Conservation (phyloP, 2,797 vertebrate genomes). For the Tolypeutes matacus region DNA sequence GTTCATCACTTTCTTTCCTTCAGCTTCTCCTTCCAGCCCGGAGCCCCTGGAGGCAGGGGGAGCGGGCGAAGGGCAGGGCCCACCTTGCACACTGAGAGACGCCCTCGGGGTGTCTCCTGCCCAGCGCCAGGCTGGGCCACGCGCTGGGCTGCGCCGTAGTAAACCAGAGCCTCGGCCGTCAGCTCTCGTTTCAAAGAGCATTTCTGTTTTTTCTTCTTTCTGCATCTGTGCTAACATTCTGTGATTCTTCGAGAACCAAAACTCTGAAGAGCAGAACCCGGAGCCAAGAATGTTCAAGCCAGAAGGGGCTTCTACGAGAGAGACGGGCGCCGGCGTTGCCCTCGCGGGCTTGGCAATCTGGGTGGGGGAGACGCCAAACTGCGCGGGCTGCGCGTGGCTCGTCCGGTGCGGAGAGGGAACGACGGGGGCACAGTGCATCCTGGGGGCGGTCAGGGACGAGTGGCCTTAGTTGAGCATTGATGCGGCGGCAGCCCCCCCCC, state of each 20-base stretch:
- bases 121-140: too few relatives aligned
- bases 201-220: conserved; percentile 40
- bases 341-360: not conserved
- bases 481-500: not conserved
- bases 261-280: conserved; percentile 67
- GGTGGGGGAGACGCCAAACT: too few relatives aligned
- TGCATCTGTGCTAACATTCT: conserved; percentile 78
- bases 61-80: not conserved
- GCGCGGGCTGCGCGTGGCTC: too few relatives aligned
- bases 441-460: accelerated
- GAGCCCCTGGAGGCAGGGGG: not conserved
- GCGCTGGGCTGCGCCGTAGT: not conserved
- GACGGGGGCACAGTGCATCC: accelerated
- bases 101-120: not conserved
- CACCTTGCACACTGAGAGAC: not conserved
- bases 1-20: accelerated
- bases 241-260: conserved; percentile 81
- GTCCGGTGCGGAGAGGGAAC: too few relatives aligned
- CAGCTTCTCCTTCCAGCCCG: not conserved
- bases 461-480: not conserved
- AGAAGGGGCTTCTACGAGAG: conserved; percentile 36
- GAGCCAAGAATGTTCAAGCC: conserved; percentile 72
- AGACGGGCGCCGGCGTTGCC: not conserved
- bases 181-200: not conserved
- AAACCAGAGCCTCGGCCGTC: too few relatives aligned